Conservation (phyloP, 2,797 vertebrate genomes). For the Sebastes vulpes region DNA sequence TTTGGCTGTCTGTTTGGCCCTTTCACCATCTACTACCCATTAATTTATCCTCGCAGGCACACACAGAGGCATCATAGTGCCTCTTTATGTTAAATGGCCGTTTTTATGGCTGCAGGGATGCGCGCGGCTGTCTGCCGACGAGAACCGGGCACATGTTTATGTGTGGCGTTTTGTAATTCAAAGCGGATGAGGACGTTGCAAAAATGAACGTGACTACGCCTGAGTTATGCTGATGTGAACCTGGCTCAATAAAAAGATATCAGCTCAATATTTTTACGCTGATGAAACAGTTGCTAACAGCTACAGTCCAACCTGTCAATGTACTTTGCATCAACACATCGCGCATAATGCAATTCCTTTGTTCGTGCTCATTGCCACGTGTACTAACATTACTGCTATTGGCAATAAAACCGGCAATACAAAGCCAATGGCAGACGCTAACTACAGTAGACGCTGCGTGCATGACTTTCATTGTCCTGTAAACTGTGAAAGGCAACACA, state of each 20-base stretch:
- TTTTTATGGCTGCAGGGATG: constrained; percentile 64
- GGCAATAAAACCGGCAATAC: constrained; percentile 66
- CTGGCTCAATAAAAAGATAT: constrained; percentile 32
- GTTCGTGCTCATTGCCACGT: constrained; percentile 48
- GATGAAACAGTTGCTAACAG: constrained; percentile 43
- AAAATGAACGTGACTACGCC: constrained; percentile 24
- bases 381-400: constrained; percentile 59
- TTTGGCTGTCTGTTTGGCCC: constrained; percentile 76
- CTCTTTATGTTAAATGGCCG: constrained; percentile 73
- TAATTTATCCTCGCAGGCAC: constrained; percentile 68
- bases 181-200: constrained; percentile 19
- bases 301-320: constrained; percentile 32
- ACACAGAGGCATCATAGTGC: constrained; percentile 69
- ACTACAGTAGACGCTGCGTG: constrained; percentile 21
- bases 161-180: constrained; percentile 28
- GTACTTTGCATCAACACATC: constrained; percentile 34
- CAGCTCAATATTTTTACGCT: constrained; percentile 33
- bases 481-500: constrained; percentile 55
- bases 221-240: constrained; percentile 51
- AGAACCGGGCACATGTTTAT: constrained; percentile 35
- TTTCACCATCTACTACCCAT: constrained; percentile 74
- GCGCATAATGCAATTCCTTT: constrained; percentile 49
- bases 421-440: constrained; percentile 52
- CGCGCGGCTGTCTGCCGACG: constrained; percentile 42
- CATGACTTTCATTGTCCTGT: constrained; percentile 77